phyloP scores from a whole-genome alignment of 2,888 invertebrate species.

The Phorcus lineatus region DNA sequence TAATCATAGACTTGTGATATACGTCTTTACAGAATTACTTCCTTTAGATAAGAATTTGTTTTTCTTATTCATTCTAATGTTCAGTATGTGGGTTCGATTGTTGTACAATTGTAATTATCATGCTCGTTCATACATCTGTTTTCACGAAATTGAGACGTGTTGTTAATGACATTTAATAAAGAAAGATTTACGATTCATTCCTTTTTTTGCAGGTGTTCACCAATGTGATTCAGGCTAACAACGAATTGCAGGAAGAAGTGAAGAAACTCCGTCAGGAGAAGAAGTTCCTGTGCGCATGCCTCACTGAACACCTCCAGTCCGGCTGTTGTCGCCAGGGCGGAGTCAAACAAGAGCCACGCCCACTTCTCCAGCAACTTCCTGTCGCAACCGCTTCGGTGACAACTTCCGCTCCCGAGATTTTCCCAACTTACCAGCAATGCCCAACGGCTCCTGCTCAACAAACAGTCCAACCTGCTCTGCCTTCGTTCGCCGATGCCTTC shows the following conservation, averaged over 20 bases:
- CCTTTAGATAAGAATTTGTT: no score
- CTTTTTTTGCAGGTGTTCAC: not conserved
- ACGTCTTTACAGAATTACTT: no score
- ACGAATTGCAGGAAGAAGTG: not conserved
- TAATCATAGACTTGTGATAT: no score
- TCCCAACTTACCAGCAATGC: not conserved
- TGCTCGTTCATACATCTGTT: no score
- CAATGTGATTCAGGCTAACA: not conserved
- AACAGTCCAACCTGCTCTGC: not conserved
- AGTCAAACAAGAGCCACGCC: not conserved
- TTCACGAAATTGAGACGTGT: no score
- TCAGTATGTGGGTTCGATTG: no score
- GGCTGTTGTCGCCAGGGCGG: not conserved
- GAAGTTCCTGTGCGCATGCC: not conserved
- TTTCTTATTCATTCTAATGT: no score
- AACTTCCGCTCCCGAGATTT: not conserved
- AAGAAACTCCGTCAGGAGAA: not conserved
- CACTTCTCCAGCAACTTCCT: not conserved
- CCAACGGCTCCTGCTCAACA: not conserved
- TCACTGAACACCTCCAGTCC: not conserved
- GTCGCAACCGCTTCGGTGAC: not conserved
- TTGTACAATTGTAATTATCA: no score
- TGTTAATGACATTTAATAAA: no score
- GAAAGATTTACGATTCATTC: no score
- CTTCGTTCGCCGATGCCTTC: not conserved